Evolutionary conservation across 2,797 vertebrate species (phyloP), one percentile per base, ranked within the genome.

Genomic region (Protosalanx chinensis): DNA sequence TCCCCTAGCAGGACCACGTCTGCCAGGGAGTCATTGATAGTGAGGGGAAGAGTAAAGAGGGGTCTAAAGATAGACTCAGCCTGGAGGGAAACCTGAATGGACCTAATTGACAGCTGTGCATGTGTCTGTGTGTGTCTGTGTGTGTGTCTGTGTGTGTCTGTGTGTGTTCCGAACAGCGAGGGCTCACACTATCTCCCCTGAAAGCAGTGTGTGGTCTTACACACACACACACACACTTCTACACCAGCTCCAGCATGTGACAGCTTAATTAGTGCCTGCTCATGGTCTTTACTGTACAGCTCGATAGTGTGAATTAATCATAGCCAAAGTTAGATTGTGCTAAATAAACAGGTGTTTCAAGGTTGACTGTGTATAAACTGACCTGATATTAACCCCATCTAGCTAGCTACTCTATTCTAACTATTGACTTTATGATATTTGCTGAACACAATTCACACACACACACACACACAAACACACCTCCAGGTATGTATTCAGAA

Each of bases 261-360:
- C 85, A 82, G 81, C 85, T 89, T 87, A 76, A 87, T 88, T 88
- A 87, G 84, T 72, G 51, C 53, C 13, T 29, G 51, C 33, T 30
- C 51, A 81, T 64, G 76, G 79, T 86, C 84, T 79, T 84, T 84
- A 83, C 64, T 71, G 74, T 73, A 60, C 78, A 67, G 80, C 74
- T 87, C 79, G 77, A 83, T 88, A 69, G 73, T 84, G 27, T 61
- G 59, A 76, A 90, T 86, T 83, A 86, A 76, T 59, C 68, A 82
- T 72, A 79, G 80, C 69, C 66, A 74, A 71, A 65, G 7, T 27
- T 27, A 20, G 6, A 1, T 33, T 12, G 63, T 32, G 53, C 23
- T 2, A 15, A n/a, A 75, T 56, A 70, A 37, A 41, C 57, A 46
- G 63, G 69, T 35, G n/a, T 58, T n/a, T 58, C 23, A n/a, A 58